A percentile compares a stretch with the other conserved stretches of the same genome.
Evolutionary conservation across 2,113 vertebrate species (phyloP).

Genomic region (Alces alces): DNA sequence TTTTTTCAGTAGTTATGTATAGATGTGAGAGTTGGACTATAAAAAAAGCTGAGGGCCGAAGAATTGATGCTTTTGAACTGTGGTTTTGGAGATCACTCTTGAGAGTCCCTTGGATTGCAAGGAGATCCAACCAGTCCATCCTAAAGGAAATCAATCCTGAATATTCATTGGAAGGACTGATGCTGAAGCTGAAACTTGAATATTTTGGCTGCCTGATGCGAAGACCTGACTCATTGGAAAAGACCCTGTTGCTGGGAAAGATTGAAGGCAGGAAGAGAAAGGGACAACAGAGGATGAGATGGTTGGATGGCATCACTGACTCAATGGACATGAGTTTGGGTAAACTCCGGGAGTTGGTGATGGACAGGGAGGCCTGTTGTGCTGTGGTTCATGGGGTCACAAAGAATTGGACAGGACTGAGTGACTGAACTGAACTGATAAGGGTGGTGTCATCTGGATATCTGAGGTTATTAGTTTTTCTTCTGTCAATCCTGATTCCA

Average conservation of each 20-base stretch:
- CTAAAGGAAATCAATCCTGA: not conserved
- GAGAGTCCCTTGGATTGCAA: not conserved
- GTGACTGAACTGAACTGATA: not conserved
- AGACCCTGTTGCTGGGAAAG: not conserved
- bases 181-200: not conserved
- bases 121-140: not conserved
- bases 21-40: not conserved
- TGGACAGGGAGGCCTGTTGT: not conserved
- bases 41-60: not conserved
- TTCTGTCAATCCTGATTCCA: not conserved
- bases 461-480: not conserved
- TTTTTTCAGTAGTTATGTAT: not conserved
- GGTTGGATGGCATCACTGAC: not conserved
- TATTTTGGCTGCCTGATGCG: not conserved
- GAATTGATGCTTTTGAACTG: not conserved
- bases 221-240: not conserved
- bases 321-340: not conserved
- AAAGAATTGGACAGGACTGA: not conserved
- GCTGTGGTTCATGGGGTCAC: not conserved
- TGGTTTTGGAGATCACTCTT: not conserved
- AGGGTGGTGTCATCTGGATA: not conserved
- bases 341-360: not conserved
- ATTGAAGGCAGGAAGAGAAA: not conserved
- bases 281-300: not conserved
- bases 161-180: not conserved